phyloP scores from a whole-genome alignment of 2,113 vertebrate genomes.

The Piprites chloris region DNA sequence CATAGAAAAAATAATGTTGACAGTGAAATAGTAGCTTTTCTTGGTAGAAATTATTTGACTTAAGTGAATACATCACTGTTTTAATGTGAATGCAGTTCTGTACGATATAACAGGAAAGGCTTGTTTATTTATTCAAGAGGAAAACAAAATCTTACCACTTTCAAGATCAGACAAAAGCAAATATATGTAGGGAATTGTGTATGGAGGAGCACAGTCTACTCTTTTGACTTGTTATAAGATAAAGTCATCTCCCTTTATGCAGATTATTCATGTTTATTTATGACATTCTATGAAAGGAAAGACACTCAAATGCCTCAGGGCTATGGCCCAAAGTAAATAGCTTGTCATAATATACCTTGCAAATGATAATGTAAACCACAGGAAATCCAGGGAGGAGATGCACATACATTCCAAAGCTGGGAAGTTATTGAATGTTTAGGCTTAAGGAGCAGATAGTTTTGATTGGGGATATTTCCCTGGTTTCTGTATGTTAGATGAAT shows the following conservation, averaged over 20 bases:
- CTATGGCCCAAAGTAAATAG: constrained; percentile 53
- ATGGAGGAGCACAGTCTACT: neutral
- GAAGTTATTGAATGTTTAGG: constrained; percentile 67
- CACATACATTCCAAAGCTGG: constrained; percentile 50
- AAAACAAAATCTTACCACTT: neutral
- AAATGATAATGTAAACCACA: constrained; percentile 58
- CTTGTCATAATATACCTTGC: constrained; percentile 67
- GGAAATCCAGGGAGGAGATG: constrained; percentile 47
- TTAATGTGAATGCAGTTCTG: neutral
- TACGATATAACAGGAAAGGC: neutral
- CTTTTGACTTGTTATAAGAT: constrained; percentile 11
- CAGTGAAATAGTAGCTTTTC: neutral
- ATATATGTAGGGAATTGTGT: neutral
- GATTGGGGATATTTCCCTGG: constrained; percentile 47
- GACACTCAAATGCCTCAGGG: constrained; percentile 19
- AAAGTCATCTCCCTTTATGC: constrained; percentile 57
- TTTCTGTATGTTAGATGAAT: constrained; percentile 46
- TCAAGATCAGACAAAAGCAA: neutral
- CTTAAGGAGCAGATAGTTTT: constrained; percentile 62
- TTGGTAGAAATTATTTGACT: neutral
- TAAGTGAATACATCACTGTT: neutral
- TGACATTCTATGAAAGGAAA: constrained; percentile 20
- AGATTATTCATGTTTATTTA: constrained; percentile 63
- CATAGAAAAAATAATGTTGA: neutral
- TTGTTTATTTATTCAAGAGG: neutral